These are phyloP conservation scores for Heterodera filipjevi DNA, from an alignment of 2,888 invertebrate genomes.

Conservation along the genomic window DNA sequence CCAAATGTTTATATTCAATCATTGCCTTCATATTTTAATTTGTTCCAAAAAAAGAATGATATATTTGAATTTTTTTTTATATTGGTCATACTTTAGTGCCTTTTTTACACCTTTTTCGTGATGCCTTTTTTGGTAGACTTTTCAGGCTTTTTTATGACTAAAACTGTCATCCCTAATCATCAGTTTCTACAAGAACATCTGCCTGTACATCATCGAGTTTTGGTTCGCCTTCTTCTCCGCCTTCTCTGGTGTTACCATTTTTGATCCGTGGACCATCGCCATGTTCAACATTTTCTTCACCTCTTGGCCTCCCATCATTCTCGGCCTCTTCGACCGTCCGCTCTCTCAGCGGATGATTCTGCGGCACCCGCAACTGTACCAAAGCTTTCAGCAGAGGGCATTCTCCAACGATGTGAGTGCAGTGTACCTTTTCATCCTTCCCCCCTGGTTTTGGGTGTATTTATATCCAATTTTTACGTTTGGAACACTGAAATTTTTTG, in stretches of 20 bases:
- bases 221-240: constrained; percentile 80
- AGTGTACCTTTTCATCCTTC: neutral
- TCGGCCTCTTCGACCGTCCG: constrained; percentile 88
- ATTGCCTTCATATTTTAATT: too few species aligned
- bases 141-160: too few species aligned
- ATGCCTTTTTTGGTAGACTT: too few species aligned
- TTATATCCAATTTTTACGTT: too few species aligned
- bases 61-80: too few species aligned
- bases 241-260: constrained; percentile 97
- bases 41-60: too few species aligned
- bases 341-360: constrained; percentile 86
- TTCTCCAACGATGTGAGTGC: constrained; percentile 46
- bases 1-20: too few species aligned
- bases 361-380: constrained; percentile 76
- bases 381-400: constrained; percentile 80
- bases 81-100: too few species aligned
- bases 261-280: constrained; percentile 94
- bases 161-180: too few species aligned
- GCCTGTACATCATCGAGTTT: constrained; percentile 92
- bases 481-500: too few species aligned
- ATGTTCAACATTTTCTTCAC: constrained; percentile 95
- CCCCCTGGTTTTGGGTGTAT: too few species aligned
- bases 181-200: constrained; percentile 99
- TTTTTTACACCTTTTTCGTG: too few species aligned
- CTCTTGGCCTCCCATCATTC: constrained; percentile 89